Base-by-base conservation (phyloP, 2,888 invertebrate species). In the Griposia aprilina region DNA sequence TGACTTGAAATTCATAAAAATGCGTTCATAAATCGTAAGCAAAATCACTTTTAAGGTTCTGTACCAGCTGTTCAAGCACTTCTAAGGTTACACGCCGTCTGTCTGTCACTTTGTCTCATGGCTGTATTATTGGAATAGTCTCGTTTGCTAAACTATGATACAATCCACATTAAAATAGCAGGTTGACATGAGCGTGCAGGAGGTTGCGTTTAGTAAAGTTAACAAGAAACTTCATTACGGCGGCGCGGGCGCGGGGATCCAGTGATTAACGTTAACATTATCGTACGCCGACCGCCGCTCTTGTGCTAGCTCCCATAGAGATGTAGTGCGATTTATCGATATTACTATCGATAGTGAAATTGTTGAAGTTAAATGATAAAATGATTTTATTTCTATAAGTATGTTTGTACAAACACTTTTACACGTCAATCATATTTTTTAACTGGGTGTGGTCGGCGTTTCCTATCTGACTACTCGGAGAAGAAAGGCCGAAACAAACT, bases 201-300 rank as follows among this genome's bases (percentile, higher is more conserved):
- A 84, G 82, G 84, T 88, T 82, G 78, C 81, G 76, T 81, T 83
- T 82, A 76, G 81, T 73, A 74, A 87, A 88, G 89, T 90, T 90
- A 91, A 91, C 90, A 91, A 90, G 91, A 92, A 93, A 91, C 90
- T 91, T 92, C 90, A 91, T 92, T 92, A 93, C 81, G 78, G 89
- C 90, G 88, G 78, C 89, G 66, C 11, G n/a, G 89, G 41, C 90
- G 89, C 80, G 90, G 91, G 88, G 90, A 90, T 91, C 92, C 91
- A 88, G 91, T 91, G 92, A 93, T 94, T 93, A 93, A 92, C 92
- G 91, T 84, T 85, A 83, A 88, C 87, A 90, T 91, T 91, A 92
- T 88, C 90, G 90, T 85, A 85, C 82, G 82, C 82, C 82, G 85
- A 86, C 86, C 86, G 55, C 62, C 80, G 80, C 75, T 87, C 69